A percentile compares a stretch with the other conserved stretches of the same genome.
Conservation (phyloP, 2,888 invertebrate genomes). For the Melanostoma mellinum region DNA sequence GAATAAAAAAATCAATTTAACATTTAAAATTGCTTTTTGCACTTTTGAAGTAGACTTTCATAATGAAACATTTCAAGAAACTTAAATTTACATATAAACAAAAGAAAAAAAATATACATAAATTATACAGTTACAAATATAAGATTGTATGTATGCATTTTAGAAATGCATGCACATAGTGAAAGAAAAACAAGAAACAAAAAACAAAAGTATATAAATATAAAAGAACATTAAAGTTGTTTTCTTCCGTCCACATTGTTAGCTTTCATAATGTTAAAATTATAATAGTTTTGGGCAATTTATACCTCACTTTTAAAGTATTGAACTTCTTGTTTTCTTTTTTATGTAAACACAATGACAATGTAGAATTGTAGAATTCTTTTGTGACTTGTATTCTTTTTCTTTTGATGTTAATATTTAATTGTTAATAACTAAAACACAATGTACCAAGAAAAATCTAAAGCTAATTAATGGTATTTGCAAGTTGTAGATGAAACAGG, state of each 20-base stretch:
- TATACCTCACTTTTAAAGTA: constrained; percentile 71
- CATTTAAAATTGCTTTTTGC: constrained; percentile 71
- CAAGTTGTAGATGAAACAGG: too few species aligned
- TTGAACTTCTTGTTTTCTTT: constrained; percentile 59
- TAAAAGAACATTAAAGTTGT: constrained; percentile 78
- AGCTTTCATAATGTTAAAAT: constrained; percentile 79
- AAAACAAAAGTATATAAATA: constrained; percentile 4
- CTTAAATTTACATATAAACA: constrained; percentile 42
- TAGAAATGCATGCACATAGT: constrained; percentile 59
- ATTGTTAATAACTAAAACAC: constrained; percentile 17
- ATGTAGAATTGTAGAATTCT: constrained; percentile 61
- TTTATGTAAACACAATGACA: constrained; percentile 50
- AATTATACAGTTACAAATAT: constrained; percentile 37
- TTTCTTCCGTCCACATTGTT: constrained; percentile 82
- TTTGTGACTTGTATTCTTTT: constrained; percentile 36
- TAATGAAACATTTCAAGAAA: constrained; percentile 65
- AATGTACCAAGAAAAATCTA: constrained; percentile 16
- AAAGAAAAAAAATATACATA: constrained; percentile 36
- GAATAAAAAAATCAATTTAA: constrained; percentile 44
- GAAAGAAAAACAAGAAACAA: constrained; percentile 22
- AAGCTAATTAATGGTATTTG: neutral
- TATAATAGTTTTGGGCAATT: constrained; percentile 73
- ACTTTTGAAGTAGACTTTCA: constrained; percentile 71
- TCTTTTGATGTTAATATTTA: constrained; percentile 28
- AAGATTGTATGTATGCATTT: constrained; percentile 46